Percentiles rank a stretch among this genome's conserved stretches.
Evolutionary conservation across 2,113 vertebrate genomes (phyloP).

Genomic region (Etheostoma cragini): DNA sequence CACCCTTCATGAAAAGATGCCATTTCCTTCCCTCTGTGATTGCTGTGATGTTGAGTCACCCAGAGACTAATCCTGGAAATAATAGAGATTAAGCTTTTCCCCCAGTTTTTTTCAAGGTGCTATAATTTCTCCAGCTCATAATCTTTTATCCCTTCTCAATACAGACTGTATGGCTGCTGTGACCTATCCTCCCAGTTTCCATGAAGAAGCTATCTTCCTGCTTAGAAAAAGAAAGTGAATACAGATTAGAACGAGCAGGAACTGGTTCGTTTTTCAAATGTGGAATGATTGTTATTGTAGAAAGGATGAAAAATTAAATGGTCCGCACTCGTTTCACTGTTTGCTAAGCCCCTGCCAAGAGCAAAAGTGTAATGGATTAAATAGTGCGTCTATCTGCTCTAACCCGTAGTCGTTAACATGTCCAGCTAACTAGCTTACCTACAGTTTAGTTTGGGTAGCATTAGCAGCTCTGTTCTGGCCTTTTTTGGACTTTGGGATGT

Average conservation of each 20-base stretch:
- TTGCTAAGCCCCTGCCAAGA: neutral
- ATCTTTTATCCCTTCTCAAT: constrained; percentile 60
- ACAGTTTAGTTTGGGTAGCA: neutral
- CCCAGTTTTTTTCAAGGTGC: constrained; percentile 45
- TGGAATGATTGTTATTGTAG: constrained; percentile 43
- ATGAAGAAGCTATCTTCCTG: constrained; percentile 32
- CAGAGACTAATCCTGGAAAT: constrained; percentile 75
- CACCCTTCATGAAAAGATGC: constrained; percentile 54
- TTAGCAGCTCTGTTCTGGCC: neutral
- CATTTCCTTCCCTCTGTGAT: constrained; percentile 59
- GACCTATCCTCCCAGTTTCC: constrained; percentile 57
- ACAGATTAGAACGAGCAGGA: constrained; percentile 44
- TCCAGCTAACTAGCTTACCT: neutral
- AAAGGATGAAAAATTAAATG: constrained; percentile 5
- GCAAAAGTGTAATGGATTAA: neutral
- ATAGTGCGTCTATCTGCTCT: neutral
- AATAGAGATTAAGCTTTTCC: constrained; percentile 72
- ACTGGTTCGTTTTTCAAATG: constrained; percentile 36
- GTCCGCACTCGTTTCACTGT: neutral
- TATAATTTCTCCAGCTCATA: constrained; percentile 71
- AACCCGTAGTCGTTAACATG: neutral
- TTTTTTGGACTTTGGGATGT: neutral
- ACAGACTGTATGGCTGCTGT: constrained; percentile 43
- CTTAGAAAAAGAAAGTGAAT: constrained; percentile 39
- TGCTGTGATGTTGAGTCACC: constrained; percentile 74